Conservation (phyloP, 2,113 vertebrate genomes). For the Neogobius melanostomus region DNA sequence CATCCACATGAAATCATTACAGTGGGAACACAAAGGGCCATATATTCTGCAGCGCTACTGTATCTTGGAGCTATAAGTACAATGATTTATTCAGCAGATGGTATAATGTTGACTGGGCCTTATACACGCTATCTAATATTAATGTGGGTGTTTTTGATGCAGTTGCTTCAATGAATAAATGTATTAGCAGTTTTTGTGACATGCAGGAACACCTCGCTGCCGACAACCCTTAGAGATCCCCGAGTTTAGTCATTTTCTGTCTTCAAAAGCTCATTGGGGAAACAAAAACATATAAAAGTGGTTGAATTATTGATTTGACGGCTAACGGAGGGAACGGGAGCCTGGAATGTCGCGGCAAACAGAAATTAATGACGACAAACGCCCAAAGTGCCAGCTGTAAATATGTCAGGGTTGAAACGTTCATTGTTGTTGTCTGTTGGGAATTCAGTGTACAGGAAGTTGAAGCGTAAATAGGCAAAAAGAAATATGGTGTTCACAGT, state of each 20-base stretch:
- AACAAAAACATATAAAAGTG: conserved; percentile 4
- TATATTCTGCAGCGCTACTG: not conserved
- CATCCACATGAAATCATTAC: not conserved
- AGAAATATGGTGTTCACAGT: too few species aligned
- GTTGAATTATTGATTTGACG: not conserved
- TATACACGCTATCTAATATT: not conserved
- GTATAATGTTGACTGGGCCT: not conserved
- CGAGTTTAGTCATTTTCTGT: not conserved
- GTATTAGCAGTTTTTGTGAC: not conserved
- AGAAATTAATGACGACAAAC: conserved; percentile 7
- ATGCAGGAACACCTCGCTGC: not conserved
- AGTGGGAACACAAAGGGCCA: not conserved
- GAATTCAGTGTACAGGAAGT: not conserved
- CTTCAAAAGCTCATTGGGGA: not conserved
- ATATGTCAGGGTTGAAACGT: not conserved
- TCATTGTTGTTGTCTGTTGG: not conserved
- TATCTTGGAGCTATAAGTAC: not conserved
- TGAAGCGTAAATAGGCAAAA: too few species aligned
- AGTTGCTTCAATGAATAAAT: not conserved
- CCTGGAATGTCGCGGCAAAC: not conserved
- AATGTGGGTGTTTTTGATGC: conserved; percentile 4
- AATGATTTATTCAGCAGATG: conserved; percentile 2
- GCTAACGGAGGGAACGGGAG: not conserved
- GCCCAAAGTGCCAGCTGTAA: not conserved
- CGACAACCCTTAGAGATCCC: not conserved